A percentile compares a stretch with the other conserved stretches of the same genome.
These are phyloP conservation scores for Bombus waltoni DNA, from an alignment of 1,140 invertebrate genomes.

Conservation along the genomic window DNA sequence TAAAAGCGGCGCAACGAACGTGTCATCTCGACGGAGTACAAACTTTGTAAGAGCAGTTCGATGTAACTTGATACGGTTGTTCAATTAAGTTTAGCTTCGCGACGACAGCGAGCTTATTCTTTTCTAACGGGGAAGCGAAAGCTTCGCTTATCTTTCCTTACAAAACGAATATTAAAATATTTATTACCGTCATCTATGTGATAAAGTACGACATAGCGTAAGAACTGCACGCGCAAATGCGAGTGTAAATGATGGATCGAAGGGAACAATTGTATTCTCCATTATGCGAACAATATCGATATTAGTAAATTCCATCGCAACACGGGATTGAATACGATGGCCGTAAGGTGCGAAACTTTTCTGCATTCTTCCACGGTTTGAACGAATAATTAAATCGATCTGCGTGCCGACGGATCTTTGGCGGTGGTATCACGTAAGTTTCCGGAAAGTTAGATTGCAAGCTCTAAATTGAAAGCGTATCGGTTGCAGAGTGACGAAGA, in stretches of 20 bases:
- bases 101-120: background rate
- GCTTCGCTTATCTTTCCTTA: background rate
- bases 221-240: no score
- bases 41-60: background rate
- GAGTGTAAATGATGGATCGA: no score
- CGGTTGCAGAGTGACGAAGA: background rate
- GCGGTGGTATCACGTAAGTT: background rate
- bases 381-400: conserved; percentile 19
- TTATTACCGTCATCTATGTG: background rate
- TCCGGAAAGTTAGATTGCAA: conserved; percentile 31
- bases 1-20: background rate
- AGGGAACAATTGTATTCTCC: no score
- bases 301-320: background rate
- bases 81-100: conserved; percentile 9
- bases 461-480: conserved; percentile 22
- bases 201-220: no score
- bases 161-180: background rate
- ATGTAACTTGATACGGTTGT: background rate
- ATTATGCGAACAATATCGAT: background rate
- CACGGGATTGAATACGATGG: no score
- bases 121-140: background rate
- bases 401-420: background rate
- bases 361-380: no score
- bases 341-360: background rate
- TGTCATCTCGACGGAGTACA: background rate